Conservation (phyloP, 1,140 invertebrate genomes). For the Notospermus geniculatus region DNA sequence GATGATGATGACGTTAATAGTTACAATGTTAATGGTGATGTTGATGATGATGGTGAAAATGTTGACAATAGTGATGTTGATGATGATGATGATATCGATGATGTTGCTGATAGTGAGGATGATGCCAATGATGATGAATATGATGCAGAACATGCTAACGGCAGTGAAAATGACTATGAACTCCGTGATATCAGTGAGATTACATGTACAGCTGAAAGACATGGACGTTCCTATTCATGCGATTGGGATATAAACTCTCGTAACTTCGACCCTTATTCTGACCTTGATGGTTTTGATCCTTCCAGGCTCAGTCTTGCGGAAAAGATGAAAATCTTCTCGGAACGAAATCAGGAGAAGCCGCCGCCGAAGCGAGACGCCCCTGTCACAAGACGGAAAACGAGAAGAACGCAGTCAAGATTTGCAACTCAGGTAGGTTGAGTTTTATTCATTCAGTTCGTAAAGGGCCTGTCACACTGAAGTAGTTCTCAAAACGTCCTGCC, state of each 20-base stretch:
- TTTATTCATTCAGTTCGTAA: too few species aligned
- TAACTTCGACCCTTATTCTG: too few species aligned
- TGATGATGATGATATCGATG: too few species aligned
- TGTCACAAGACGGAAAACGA: slow-evolving; percentile 28
- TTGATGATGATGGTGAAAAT: too few species aligned
- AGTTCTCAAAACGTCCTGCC: too few species aligned
- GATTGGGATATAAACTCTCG: too few species aligned
- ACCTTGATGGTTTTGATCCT: slow-evolving; percentile 40
- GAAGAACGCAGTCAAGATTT: slow-evolving; percentile 39
- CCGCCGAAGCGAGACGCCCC: slow-evolving; percentile 24
- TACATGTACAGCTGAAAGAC: too few species aligned
- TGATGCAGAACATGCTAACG: slow-evolving; percentile 20
- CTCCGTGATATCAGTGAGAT: slow-evolving; percentile 5
- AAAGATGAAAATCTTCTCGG: slow-evolving; percentile 71
- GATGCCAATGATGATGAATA: slow-evolving; percentile 7
- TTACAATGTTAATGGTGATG: not conserved
- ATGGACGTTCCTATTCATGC: too few species aligned
- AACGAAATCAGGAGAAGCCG: slow-evolving; percentile 57
- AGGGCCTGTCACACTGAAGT: too few species aligned
- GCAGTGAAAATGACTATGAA: slow-evolving; percentile 22
- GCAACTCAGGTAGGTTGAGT: slow-evolving; percentile 42
- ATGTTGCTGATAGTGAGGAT: too few species aligned
- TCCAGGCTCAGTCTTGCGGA: slow-evolving; percentile 70
- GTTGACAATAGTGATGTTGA: too few species aligned
- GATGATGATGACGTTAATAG: too few species aligned